These are phyloP conservation scores for Rhinoderma darwinii DNA, from an alignment of 2,113 vertebrate genomes.

Conservation along the genomic window DNA sequence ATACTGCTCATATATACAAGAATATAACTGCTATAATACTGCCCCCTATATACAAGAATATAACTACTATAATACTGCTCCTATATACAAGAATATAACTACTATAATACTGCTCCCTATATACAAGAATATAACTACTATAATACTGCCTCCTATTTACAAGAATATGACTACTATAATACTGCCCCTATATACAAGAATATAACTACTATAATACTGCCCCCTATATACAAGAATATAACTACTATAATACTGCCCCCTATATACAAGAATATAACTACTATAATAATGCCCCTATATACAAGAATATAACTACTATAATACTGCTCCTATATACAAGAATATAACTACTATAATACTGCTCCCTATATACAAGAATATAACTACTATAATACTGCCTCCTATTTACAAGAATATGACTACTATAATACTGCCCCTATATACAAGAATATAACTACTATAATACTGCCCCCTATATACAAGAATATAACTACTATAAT, in stretches of 20 bases:
- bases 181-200: no score
- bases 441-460: neutral
- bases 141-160: no score
- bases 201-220: no score
- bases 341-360: conserved; percentile 5
- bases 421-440: neutral
- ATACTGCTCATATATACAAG: no score
- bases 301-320: conserved; percentile 3
- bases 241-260: no score
- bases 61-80: conserved; percentile 2
- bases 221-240: no score
- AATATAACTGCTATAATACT: conserved; percentile 7
- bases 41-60: neutral
- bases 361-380: no score
- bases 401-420: neutral
- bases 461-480: no score
- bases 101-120: no score
- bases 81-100: neutral
- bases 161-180: neutral
- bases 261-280: neutral
- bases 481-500: neutral
- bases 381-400: no score
- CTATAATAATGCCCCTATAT: neutral
- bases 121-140: no score
- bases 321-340: neutral